phyloP scores from a whole-genome alignment of 2,888 invertebrate species.

The Acanthosepion pharaonis region DNA sequence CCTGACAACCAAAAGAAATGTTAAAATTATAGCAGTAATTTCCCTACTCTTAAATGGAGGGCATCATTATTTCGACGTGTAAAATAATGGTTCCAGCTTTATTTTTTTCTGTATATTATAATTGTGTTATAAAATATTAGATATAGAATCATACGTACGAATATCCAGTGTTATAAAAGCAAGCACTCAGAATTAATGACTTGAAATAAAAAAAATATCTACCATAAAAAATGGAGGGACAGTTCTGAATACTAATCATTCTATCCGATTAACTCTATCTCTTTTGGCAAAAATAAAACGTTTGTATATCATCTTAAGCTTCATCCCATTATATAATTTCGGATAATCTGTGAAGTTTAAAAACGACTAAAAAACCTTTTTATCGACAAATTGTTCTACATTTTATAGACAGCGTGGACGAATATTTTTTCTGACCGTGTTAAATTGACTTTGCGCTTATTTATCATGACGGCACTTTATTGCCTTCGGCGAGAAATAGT shows the following conservation, averaged over 20 bases:
- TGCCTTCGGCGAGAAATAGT: background rate
- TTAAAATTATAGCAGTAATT: too few relatives aligned
- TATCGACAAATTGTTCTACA: background rate
- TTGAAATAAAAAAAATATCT: background rate
- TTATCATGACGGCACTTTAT: background rate
- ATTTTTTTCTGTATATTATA: too few relatives aligned
- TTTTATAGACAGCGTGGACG: background rate
- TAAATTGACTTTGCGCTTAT: background rate
- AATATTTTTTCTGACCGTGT: background rate
- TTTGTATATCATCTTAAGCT: background rate
- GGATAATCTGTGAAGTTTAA: background rate
- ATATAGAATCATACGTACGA: too few relatives aligned
- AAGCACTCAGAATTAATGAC: background rate
- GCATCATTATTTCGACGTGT: too few relatives aligned
- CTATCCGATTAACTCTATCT: background rate
- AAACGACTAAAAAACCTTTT: background rate
- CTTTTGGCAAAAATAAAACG: background rate
- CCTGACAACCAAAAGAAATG: too few relatives aligned
- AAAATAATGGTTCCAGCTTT: too few relatives aligned
- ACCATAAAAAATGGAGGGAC: background rate
- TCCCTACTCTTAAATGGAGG: too few relatives aligned
- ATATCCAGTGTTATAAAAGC: too few relatives aligned
- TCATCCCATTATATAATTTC: background rate
- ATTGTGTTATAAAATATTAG: too few relatives aligned
- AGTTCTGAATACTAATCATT: background rate